Conservation (phyloP, 2,888 invertebrate species). For the Ophion slaviceki region DNA sequence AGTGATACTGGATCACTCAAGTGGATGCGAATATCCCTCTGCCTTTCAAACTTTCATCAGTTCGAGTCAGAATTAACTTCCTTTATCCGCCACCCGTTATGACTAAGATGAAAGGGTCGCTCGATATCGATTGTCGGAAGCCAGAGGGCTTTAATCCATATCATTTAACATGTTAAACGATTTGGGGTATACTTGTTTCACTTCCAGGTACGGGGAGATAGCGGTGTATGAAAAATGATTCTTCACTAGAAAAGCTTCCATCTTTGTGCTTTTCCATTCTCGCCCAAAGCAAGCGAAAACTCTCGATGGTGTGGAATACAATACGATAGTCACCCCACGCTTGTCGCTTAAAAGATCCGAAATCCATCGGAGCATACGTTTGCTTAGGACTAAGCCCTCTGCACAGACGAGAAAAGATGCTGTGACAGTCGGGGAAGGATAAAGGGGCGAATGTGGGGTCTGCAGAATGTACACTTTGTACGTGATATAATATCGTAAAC, state of each 20-base stretch:
- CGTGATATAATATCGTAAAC: neutral
- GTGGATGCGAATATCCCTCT: neutral
- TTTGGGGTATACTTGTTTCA: neutral
- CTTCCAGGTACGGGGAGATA: neutral
- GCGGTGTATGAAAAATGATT: neutral
- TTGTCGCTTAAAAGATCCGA: neutral
- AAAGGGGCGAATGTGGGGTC: neutral
- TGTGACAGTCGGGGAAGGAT: neutral
- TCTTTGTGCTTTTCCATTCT: neutral
- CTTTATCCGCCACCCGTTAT: neutral
- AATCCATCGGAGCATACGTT: slow-evolving; percentile 30
- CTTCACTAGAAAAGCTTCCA: neutral
- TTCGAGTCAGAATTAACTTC: slow-evolving; percentile 12
- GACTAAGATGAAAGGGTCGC: neutral
- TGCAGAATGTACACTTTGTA: neutral
- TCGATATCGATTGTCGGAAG: neutral
- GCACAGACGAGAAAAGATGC: neutral
- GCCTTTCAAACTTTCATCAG: slow-evolving; percentile 9
- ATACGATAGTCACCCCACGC: too few species aligned
- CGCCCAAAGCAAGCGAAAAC: too few species aligned
- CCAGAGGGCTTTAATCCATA: neutral
- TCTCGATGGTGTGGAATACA: too few species aligned
- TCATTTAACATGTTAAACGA: neutral
- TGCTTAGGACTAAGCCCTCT: slow-evolving; percentile 21
- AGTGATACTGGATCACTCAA: slow-evolving; percentile 10